Percentiles rank a stretch among this genome's conserved stretches.
phyloP scores from a whole-genome alignment of 2,888 invertebrate genomes.

The Labia minor region DNA sequence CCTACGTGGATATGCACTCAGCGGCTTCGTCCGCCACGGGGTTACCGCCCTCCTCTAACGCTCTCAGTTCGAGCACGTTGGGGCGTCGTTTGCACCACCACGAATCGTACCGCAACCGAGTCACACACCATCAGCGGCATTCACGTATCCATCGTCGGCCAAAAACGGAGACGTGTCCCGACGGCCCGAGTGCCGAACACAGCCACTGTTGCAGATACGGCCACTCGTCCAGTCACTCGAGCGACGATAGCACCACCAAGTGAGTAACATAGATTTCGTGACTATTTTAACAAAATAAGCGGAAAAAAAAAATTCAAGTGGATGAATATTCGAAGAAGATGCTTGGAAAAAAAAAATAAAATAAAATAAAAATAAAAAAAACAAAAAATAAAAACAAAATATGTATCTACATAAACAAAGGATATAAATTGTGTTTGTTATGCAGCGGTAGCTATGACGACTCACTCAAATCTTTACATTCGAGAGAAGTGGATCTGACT shows the following conservation, averaged over 20 bases:
- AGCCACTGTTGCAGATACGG: conserved; percentile 50
- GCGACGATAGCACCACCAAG: conserved; percentile 63
- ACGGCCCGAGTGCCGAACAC: conserved; percentile 47
- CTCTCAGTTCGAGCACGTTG: neutral
- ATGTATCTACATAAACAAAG: too few relatives aligned
- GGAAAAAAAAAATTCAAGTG: too few relatives aligned
- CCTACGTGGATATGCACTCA: conserved; percentile 29
- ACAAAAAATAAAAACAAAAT: too few relatives aligned
- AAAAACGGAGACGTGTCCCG: conserved; percentile 26
- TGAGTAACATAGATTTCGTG: conserved; percentile 35
- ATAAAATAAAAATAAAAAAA: too few relatives aligned
- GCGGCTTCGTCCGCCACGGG: conserved; percentile 24
- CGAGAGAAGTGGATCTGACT: neutral
- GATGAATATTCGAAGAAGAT: too few relatives aligned
- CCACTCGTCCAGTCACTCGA: conserved; percentile 53
- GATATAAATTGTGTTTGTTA: too few relatives aligned
- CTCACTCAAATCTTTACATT: conserved; percentile 18
- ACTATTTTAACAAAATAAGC: neutral
- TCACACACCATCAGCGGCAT: conserved; percentile 22
- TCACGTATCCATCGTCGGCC: conserved; percentile 29
- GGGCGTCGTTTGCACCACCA: conserved; percentile 26
- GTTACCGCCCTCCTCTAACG: conserved; percentile 23
- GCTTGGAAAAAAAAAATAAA: too few relatives aligned
- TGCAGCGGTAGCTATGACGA: conserved; percentile 19
- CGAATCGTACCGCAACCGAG: conserved; percentile 25